These are phyloP conservation scores for Arbacia lixula DNA, from an alignment of 53 echinoderm and acorn worm species.

Conservation along the genomic window DNA sequence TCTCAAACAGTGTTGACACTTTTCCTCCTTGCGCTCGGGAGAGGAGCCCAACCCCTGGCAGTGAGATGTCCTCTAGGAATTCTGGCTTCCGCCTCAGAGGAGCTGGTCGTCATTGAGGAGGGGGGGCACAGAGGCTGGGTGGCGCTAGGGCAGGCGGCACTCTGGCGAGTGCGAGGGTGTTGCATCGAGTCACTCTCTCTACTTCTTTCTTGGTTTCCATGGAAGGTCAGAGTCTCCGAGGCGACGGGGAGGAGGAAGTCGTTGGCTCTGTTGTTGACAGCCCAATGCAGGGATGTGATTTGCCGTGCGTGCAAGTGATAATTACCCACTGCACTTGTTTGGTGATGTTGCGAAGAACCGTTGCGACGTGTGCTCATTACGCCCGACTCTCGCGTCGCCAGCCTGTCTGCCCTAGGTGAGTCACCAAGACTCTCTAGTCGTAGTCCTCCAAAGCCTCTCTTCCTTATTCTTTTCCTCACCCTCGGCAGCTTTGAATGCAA, in stretches of 20 bases:
- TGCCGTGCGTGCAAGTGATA: constrained; percentile 60
- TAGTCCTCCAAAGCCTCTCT: constrained; percentile 16
- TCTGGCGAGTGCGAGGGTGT: constrained; percentile 48
- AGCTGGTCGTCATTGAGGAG: constrained; percentile 55
- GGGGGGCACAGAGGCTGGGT: constrained; percentile 13
- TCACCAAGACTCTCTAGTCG: constrained; percentile 50
- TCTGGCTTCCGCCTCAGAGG: constrained; percentile 46
- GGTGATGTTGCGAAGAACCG: constrained; percentile 58
- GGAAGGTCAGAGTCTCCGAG: constrained; percentile 55
- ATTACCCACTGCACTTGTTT: constrained; percentile 57
- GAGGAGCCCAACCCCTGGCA: constrained; percentile 41
- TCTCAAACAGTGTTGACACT: constrained; percentile 41
- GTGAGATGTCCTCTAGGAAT: constrained; percentile 20
- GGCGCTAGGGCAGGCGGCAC: constrained; percentile 53
- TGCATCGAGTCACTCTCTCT: constrained; percentile 18
- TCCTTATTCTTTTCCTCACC: constrained; percentile 24
- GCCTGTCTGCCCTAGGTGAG: constrained; percentile 53
- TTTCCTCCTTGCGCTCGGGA: constrained; percentile 5
- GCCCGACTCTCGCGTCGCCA: constrained; percentile 54
- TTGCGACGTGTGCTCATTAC: constrained; percentile 57
- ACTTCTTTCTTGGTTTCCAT: constrained; percentile 34
- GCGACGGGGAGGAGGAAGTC: constrained; percentile 52
- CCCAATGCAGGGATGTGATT: constrained; percentile 50
- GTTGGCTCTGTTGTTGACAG: constrained; percentile 54
- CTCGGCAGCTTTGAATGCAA: not conserved